Evolutionary conservation across 2,888 invertebrate species (phyloP), one percentile per base, ranked within the genome.

Genomic region (Xanthorhoe designata): DNA sequence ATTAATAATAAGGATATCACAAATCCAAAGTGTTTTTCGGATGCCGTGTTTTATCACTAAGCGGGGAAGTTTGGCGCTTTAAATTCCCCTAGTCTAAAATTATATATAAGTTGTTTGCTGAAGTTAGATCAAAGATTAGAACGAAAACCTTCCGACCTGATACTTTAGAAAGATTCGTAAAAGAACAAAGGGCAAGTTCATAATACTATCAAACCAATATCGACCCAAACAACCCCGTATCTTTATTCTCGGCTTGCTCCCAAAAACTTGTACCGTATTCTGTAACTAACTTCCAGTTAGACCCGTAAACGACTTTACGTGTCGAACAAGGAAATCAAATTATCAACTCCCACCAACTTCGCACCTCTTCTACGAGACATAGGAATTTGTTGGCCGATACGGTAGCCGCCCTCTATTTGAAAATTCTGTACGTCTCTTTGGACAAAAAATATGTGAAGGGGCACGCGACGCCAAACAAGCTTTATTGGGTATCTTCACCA

Each of bases 1-100:
- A 92, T 93, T 92, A 93, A 93, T 92, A 92, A 90, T 88, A 88
- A 87, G 88, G 90, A 87, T 91, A 91, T 92, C 88, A 83, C 85
- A 85, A 83, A 85, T 84, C 84, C 81, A 78, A 85, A 85, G 81
- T 84, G 87, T 88, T 91, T 91, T 90, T 88, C 80, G 85, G 82
- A 83, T 86, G 86, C 82, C 87, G 86, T 90, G 89, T 90, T 90
- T 89, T 91, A 90, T 91, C 90, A 89, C 88, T 89, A 88, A 90
- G 86, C 85, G 75, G 77, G 75, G 71, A 82, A 88, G 89, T 83
- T 89, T 89, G 59, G 35, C n/a, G 50, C 50, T 59, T 19, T 50
- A 19, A 61, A 54, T 35, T 56, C 53, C 55, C 56, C 60, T 38
- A 35, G 19, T 15, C 24, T 52, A 66, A 38, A n/a, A n/a, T n/a